Conservation (phyloP, 2,113 vertebrate genomes). For the cat (Felis catus) region DNA sequence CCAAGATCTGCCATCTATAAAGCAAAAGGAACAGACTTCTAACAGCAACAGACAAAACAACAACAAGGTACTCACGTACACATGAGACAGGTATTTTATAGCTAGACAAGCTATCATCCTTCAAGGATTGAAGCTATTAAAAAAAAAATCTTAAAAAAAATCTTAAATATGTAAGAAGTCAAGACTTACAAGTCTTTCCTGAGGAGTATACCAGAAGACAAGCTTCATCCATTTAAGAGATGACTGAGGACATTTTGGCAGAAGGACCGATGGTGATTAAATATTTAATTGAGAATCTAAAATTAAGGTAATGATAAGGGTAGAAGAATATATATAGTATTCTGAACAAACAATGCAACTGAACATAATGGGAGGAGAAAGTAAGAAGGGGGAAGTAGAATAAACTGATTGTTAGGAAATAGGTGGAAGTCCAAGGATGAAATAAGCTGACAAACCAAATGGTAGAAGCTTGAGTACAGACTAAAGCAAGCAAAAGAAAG, state of each 20-base stretch:
- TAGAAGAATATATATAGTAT: neutral
- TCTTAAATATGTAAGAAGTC: neutral
- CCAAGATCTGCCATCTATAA: neutral
- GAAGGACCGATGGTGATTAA: neutral
- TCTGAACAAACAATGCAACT: neutral
- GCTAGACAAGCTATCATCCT: neutral
- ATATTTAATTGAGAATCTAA: neutral
- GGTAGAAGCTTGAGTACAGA: neutral
- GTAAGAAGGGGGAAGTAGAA: neutral
- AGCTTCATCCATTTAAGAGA: neutral
- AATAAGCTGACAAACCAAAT: neutral
- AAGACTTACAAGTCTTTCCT: neutral
- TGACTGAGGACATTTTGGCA: neutral
- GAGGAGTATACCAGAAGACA: neutral
- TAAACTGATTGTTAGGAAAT: neutral
- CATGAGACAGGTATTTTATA: neutral
- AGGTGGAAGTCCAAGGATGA: neutral
- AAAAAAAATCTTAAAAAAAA: neutral
- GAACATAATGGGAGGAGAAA: neutral
- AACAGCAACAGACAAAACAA: neutral
- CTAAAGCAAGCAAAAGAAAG: neutral
- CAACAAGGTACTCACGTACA: neutral
- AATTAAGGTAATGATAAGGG: neutral
- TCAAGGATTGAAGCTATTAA: neutral
- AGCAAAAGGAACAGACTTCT: neutral